Evolutionary conservation across 2,797 vertebrate genomes (phyloP).

Genomic region (Mallotus villosus): DNA sequence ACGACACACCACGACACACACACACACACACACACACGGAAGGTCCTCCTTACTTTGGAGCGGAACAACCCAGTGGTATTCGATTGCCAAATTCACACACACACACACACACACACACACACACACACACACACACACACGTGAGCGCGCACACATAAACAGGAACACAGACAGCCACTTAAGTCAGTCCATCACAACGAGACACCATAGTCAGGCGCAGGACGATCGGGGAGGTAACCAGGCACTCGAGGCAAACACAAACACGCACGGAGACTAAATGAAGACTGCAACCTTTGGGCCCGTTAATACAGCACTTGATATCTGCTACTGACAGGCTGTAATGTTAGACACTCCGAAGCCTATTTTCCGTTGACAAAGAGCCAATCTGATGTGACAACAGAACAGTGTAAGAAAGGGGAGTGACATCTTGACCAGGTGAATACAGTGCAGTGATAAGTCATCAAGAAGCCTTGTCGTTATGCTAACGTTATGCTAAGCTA

Average conservation of each 20-base stretch:
- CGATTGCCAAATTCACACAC: background rate
- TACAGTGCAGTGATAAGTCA: too few species aligned
- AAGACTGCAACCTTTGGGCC: constrained; percentile 27
- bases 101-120: too few species aligned
- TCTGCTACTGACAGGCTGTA: constrained; percentile 24
- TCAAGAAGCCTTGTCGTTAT: too few species aligned
- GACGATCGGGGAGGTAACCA: constrained; percentile 17
- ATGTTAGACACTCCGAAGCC: constrained; percentile 14
- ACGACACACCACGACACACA: background rate
- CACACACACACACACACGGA: constrained; percentile 32
- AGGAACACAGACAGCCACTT: background rate
- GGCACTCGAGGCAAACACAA: constrained; percentile 21
- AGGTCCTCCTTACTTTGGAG: constrained; percentile 2
- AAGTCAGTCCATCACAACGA: background rate
- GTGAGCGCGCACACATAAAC: too few species aligned
- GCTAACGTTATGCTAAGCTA: too few species aligned
- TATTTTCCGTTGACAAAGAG: constrained; percentile 1
- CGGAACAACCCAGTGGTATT: too few species aligned
- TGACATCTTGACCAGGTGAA: too few species aligned
- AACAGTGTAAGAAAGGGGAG: background rate
- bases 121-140: too few species aligned
- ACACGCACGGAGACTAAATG: constrained; percentile 44
- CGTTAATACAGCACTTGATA: constrained; percentile 38
- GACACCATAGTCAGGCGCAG: constrained; percentile 28
- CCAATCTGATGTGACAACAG: constrained; percentile 17